Base-by-base conservation (phyloP, 1,140 invertebrate genomes). In the Pseudomyrmex concolor region DNA sequence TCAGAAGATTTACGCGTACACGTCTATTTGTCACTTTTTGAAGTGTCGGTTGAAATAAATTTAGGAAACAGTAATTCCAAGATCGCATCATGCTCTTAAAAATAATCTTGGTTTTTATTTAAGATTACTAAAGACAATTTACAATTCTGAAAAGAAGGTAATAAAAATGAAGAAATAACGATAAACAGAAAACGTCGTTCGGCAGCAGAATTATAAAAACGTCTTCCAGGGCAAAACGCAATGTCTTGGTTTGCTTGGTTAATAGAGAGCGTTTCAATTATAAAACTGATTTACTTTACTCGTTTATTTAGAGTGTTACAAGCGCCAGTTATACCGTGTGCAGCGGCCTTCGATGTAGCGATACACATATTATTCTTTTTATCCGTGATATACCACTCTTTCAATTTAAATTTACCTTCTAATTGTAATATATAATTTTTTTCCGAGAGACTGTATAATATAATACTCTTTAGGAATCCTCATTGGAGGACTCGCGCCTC, bases 381-480 rank as follows among this genome's bases (percentile, higher is more conserved):
- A 22, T 51, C 10, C 15, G 25, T 43, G 62, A 77, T 55, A 55
- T 63, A 62, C 34, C 34, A 34, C 34, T 51, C 50, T 13, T 25
- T 19, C 43, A 67, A 57, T 71, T 70, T 48, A 2, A 34, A 34
- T 17, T 43, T 15, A 25, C 54, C 54, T 12, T 80, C 71, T 71
- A 80, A 80, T 80, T 70, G 66, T 50, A 34, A 80, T 80, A 15
- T n/a, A 13, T 43, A 78, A 57, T 80, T 22, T 71, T 34, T 74
- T 54, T 10, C 25, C 50, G 50, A n/a, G 12, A 12, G 15, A 17
- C 43, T 54, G 12, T 70, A 50, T 55, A 54, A 34, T 34, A 34
- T 34, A 34, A 7, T 34, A 34, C 0, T 34, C n/a, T 77, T 67
- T 66, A 67, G 67, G 62, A 12, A 67, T 68, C 50, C 63, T 45